Evolutionary conservation across 2,797 vertebrate genomes (phyloP), one percentile per base, ranked within the genome.

Genomic region (Enteromius mattozi): DNA sequence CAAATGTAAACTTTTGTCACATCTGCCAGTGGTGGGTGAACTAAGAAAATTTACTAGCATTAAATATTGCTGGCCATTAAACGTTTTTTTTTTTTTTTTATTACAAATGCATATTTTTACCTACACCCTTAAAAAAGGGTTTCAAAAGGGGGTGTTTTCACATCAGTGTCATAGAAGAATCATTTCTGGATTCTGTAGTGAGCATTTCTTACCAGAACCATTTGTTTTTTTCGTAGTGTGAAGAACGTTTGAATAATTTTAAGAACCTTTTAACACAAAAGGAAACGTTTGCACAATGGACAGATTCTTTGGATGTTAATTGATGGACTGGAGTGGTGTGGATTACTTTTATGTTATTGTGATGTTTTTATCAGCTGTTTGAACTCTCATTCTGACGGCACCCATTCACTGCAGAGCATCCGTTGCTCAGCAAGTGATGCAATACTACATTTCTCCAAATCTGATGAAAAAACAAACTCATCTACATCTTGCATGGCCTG

Each of bases 1-100:
- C 17, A 45, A 14, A 65, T 19, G 7, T 33, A 21, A 77, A 77
- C 75, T 77, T 77, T 24, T 77, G 33, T 56, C 74, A 56, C 49
- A 61, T 78, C 37, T 42, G 35, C 16, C 6, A 78, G 59, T n/a
- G 47, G 47, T 54, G 19, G 72, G 47, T 63, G 56, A 78, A 30
- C 24, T 33, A 17, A 45, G 16, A 13, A 24, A 63, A 27, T 78
- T 17, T 16, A n/a, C 9, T 37, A 56, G 72, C 4, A 3, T 9
- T 37, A 40, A 40, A 77, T 59, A 56, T 24, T 40, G 37, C 33
- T 24, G 1, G 51, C 33, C 33, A 9, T 40, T 21, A 76, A 76
- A 24, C 30, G 12, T 6, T 47, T 13, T 21, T 74, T 51, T 74
- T 7, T 42, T 42, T 37, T 78, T 78, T 30, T 45, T 19, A 63